These are phyloP conservation scores for Xylocopa sonorina DNA, from an alignment of 1,140 invertebrate genomes.

Conservation along the genomic window DNA sequence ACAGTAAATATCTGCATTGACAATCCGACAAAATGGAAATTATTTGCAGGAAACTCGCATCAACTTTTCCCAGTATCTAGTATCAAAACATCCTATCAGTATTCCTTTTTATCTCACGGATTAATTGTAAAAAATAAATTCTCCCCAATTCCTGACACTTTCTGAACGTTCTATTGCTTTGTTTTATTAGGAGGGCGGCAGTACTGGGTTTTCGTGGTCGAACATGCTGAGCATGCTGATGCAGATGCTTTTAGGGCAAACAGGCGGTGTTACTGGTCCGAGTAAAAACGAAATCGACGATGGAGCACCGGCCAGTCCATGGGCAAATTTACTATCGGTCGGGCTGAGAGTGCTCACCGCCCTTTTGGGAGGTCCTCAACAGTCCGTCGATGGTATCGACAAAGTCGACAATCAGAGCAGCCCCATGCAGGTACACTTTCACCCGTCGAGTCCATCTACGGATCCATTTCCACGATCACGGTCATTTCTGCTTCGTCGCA, in stretches of 20 bases:
- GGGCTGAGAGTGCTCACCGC: slow-evolving; percentile 92
- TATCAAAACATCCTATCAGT: no score
- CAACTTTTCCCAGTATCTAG: no score
- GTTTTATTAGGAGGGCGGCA: slow-evolving; percentile 82
- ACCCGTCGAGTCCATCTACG: no score
- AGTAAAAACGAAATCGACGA: slow-evolving; percentile 90
- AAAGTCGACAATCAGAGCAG: slow-evolving; percentile 91
- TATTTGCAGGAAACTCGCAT: no score
- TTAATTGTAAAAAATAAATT: no score
- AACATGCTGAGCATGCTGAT: slow-evolving; percentile 92
- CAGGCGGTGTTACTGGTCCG: slow-evolving; percentile 84
- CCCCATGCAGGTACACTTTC: slow-evolving; percentile 91
- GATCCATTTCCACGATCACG: neutral
- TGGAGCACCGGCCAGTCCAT: slow-evolving; percentile 87
- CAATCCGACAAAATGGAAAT: no score
- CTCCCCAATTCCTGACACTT: no score
- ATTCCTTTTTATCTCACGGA: no score
- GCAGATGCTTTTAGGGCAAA: slow-evolving; percentile 90
- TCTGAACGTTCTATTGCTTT: no score
- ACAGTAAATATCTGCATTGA: no score
- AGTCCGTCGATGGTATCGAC: slow-evolving; percentile 90
- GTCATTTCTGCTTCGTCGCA: slow-evolving; percentile 18
- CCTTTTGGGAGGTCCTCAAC: slow-evolving; percentile 87
- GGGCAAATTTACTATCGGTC: slow-evolving; percentile 92
- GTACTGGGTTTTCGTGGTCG: slow-evolving; percentile 90